Evolutionary conservation across 2,797 vertebrate species (phyloP), one percentile per base, ranked within the genome.

Genomic region (Lycodopsis pacificus): DNA sequence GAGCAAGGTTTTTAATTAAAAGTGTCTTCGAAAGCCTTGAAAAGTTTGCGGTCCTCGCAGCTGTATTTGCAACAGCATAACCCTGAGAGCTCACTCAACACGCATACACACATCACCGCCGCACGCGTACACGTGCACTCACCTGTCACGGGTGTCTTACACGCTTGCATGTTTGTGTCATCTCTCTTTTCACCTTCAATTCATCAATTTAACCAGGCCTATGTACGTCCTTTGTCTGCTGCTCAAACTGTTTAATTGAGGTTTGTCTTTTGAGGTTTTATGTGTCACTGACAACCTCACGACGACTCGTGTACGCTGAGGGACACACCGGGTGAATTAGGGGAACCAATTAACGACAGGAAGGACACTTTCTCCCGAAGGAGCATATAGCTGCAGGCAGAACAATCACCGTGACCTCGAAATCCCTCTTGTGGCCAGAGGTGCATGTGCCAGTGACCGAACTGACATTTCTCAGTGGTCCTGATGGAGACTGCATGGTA

Each of bases 1-100:
- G 73, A 91, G 91, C 91, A 83, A 90, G 88, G 79, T 92, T 94
- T 93, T 94, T 93, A 92, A 92, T 93, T 92, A 92, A 93, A 94
- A 92, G 86, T 92, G 81, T 88, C 83, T 64, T 20, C 79, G 83
- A 89, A 77, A 81, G 78, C 86, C 81, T 82, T 85, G 79, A 77
- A 90, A 92, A 89, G 83, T 92, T 93, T 86, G 76, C 65, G 64
- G 73, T 83, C 84, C 81, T 89, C 42, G 82, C 72, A 86, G 84
- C 78, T 79, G 75, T 57, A 57, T 68, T 15, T 59, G 58, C 65
- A 42, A 79, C 75, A 75, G 76, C 58, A 79, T 71, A 74, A 79
- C 64, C 62, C 64, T 20, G 42, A 51, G 70, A 36, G 48, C 54
- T 62, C 44, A n/a, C 36, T 42, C 59, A n/a, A 25, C 74, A 49